Evolutionary conservation across 2,888 invertebrate species (phyloP).

Genomic region (Blastobasis adustella): DNA sequence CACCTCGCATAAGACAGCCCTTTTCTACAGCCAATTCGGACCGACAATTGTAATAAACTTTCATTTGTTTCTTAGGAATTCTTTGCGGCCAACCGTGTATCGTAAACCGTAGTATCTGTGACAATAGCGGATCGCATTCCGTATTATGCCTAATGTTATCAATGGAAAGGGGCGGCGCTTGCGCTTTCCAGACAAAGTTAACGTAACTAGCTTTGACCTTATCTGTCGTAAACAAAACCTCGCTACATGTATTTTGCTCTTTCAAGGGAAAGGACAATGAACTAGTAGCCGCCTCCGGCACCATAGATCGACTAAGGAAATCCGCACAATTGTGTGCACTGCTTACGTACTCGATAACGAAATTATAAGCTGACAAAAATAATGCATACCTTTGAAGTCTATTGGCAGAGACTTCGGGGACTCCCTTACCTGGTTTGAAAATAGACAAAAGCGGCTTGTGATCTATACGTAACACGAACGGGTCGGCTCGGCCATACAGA

Average conservation of each 20-base stretch:
- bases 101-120: neutral
- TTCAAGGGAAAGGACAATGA: neutral
- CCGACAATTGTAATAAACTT: neutral
- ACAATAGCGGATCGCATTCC: neutral
- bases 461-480: slow-evolving; percentile 6
- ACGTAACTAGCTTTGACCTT: neutral
- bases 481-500: slow-evolving; percentile 10
- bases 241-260: neutral
- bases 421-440: slow-evolving; percentile 6
- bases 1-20: slow-evolving; percentile 2
- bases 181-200: neutral
- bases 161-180: neutral
- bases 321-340: slow-evolving; percentile 4
- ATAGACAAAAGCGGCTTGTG: slow-evolving; percentile 5
- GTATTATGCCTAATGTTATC: neutral
- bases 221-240: too few relatives aligned
- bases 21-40: neutral
- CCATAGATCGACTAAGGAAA: slow-evolving; percentile 1
- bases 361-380: slow-evolving; percentile 1
- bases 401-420: slow-evolving; percentile 15
- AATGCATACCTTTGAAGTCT: slow-evolving; percentile 8
- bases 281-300: too few relatives aligned
- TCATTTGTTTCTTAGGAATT: neutral
- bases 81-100: slow-evolving; percentile 6
- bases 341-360: slow-evolving; percentile 5